Percentiles rank a stretch among this genome's conserved stretches.
Evolutionary conservation across 1,140 invertebrate species (phyloP).

Genomic region (Pseudomyrmex sp.): DNA sequence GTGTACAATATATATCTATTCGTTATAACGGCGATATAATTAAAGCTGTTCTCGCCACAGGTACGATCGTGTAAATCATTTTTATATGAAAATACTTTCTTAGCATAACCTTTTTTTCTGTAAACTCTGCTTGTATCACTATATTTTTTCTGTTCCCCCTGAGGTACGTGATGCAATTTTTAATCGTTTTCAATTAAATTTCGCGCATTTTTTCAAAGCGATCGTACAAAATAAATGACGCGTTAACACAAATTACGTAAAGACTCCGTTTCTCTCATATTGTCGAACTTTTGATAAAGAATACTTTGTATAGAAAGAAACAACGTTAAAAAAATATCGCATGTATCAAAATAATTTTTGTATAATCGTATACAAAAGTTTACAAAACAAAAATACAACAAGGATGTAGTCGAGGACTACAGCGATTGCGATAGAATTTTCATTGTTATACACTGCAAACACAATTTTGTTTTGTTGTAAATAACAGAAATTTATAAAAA

Average conservation of each 20-base stretch:
- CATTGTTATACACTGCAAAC: no score
- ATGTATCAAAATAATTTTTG: no score
- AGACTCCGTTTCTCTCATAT: not conserved
- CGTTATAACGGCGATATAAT: slow-evolving; percentile 4
- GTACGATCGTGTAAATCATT: slow-evolving; percentile 34
- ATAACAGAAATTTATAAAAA: no score
- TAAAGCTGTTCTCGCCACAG: not conserved
- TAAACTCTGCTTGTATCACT: slow-evolving; percentile 21
- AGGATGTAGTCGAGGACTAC: no score
- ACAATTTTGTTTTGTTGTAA: no score
- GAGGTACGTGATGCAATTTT: not conserved
- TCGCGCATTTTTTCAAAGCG: not conserved
- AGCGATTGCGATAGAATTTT: no score
- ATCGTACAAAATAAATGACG: not conserved
- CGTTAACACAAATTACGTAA: not conserved
- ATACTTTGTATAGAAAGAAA: no score
- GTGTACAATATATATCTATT: not conserved
- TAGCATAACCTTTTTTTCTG: slow-evolving; percentile 14
- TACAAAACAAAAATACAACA: no score
- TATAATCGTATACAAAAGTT: no score
- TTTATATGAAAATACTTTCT: slow-evolving; percentile 30
- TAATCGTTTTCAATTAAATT: no score
- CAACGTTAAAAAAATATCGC: no score
- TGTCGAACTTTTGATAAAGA: not conserved
- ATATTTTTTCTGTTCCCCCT: not conserved